These are phyloP conservation scores for Mythimna lalbum DNA, from an alignment of 2,888 invertebrate species.

Conservation along the genomic window DNA sequence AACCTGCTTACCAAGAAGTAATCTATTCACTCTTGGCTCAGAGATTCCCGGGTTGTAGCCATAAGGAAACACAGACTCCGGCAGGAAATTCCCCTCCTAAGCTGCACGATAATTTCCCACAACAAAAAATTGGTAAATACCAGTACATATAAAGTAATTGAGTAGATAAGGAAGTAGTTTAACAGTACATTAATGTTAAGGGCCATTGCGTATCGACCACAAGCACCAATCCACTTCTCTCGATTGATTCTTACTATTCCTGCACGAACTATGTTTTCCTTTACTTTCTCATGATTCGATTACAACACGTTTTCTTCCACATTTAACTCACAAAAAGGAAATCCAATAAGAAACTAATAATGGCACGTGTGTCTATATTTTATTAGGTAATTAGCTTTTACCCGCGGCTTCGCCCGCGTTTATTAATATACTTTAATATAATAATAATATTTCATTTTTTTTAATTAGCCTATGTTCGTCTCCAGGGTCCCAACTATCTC, in stretches of 20 bases:
- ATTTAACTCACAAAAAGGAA: constrained; percentile 51
- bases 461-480: no score
- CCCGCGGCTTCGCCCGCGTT: no score
- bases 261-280: constrained; percentile 54
- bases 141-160: neutral
- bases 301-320: constrained; percentile 58
- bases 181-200: constrained; percentile 48
- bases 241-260: constrained; percentile 59
- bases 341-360: constrained; percentile 27
- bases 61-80: no score
- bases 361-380: constrained; percentile 4
- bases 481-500: no score
- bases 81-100: no score
- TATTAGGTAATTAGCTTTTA: neutral
- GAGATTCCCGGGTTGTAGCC: no score
- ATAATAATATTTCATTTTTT: no score
- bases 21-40: no score
- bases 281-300: constrained; percentile 60
- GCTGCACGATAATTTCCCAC: no score
- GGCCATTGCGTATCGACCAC: constrained; percentile 38
- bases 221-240: constrained; percentile 57
- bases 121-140: no score
- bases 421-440: no score
- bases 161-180: constrained; percentile 20
- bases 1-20: no score